Conservation (phyloP, 2,888 invertebrate genomes). For the Poecilobothrus nobilitatus region DNA sequence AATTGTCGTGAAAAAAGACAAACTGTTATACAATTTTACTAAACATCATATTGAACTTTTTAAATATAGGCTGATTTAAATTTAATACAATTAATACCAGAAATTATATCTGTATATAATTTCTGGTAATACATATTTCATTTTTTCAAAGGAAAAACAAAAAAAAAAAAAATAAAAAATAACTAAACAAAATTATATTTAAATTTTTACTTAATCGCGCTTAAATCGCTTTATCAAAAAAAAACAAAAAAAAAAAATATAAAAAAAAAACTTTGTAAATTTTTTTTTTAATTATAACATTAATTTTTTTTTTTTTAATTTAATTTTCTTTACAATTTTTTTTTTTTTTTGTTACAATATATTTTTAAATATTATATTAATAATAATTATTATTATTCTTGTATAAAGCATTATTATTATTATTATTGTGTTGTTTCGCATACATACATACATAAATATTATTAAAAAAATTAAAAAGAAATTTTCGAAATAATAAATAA, state of each 20-base stretch:
- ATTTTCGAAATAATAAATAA: neutral
- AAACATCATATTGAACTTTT: neutral
- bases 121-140: too few relatives aligned
- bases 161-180: neutral
- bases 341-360: conserved; percentile 1
- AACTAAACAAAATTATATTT: neutral
- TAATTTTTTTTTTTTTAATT: conserved; percentile 3
- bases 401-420: neutral
- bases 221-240: neutral
- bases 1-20: too few relatives aligned
- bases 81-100: too few relatives aligned
- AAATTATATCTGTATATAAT: too few relatives aligned
- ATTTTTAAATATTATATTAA: neutral
- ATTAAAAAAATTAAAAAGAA: neutral
- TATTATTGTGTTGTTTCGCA: conserved; percentile 6
- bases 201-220: neutral
- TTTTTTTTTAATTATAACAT: too few relatives aligned
- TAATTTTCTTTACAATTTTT: neutral
- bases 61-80: neutral
- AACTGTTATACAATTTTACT: too few relatives aligned
- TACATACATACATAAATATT: neutral
- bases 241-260: neutral
- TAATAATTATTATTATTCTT: neutral
- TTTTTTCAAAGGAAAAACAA: too few relatives aligned
- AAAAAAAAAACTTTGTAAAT: too few relatives aligned